These are phyloP conservation scores for Cercopithecus mona DNA, from an alignment of 2,113 vertebrate genomes.

Conservation along the genomic window DNA sequence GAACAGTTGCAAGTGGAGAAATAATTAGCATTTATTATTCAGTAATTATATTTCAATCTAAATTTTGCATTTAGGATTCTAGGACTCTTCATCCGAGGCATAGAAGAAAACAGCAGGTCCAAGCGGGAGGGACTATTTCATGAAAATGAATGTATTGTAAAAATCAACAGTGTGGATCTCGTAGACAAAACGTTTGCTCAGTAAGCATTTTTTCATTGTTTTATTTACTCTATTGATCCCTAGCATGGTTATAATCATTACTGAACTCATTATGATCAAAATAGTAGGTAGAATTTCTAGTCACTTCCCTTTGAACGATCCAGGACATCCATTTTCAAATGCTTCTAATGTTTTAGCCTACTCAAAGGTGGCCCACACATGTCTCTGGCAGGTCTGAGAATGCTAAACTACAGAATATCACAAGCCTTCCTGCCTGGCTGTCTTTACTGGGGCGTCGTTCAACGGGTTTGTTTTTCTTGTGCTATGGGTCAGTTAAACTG, in stretches of 20 bases:
- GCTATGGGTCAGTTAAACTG: constrained; percentile 67
- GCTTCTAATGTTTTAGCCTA: not conserved
- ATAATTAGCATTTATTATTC: constrained; percentile 27
- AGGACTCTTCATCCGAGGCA: constrained; percentile 93
- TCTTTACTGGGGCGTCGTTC: not conserved
- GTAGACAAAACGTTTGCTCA: constrained; percentile 95
- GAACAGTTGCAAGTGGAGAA: constrained; percentile 36
- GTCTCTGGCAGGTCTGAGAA: not conserved
- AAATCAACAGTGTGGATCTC: constrained; percentile 93
- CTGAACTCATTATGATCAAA: constrained; percentile 35
- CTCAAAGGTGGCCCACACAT: not conserved
- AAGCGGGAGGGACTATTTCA: constrained; percentile 92
- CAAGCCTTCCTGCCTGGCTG: not conserved
- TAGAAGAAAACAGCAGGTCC: constrained; percentile 95
- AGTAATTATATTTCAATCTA: constrained; percentile 31
- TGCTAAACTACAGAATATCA: not conserved
- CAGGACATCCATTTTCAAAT: constrained; percentile 14
- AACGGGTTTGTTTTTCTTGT: constrained; percentile 62
- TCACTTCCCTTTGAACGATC: constrained; percentile 42
- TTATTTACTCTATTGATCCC: constrained; percentile 40
- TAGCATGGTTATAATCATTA: constrained; percentile 53
- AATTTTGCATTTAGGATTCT: constrained; percentile 86
- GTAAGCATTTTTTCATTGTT: constrained; percentile 85
- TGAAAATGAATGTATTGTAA: constrained; percentile 96
- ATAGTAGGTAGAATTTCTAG: constrained; percentile 11